Evolutionary conservation across 2,888 invertebrate species (phyloP), one percentile per base, ranked within the genome.

Genomic region (Pristionchus japonicus): DNA sequence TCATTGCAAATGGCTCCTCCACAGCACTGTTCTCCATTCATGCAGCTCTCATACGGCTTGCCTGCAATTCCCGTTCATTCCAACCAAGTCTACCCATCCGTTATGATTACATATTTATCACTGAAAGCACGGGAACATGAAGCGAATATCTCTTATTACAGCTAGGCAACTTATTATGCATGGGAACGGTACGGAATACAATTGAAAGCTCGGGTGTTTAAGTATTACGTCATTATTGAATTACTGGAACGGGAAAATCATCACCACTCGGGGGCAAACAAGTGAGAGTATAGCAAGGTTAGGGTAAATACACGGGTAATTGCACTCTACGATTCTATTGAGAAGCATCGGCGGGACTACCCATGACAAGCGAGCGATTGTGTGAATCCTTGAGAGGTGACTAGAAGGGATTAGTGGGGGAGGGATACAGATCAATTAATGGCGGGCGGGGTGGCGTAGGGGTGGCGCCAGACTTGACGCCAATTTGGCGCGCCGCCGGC

Each of bases 1-100:
- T 87, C 87, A 27, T 88, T 82, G 52, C 89, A 89, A 15, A 49
- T n/a, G 20, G 89, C 34, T 27, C 84, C 87, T 67, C 88, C 88
- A 17, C 70, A 82, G 61, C 89, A 89, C 13, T 74, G 40, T 20
- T 89, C 88, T 37, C 87, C 88, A 23, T 61, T 49, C 23, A 43
- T 23, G 80, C 89, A 89, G 27, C 52, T 47, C 47, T 89, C 87
- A 49, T 87, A 87, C 1, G 89, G 89, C n/a, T 67, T 82, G 31
- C 86, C 88, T 67, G 40, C 23, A 82, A 49, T 2, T 17, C 20
- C 52, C 49, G 52, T 52, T 4, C 31, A 20, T 31, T 49, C 27
- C 9, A 27, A 11, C 80, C 80, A 27, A 57, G 37, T 70, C 1
- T 23, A n/a, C 17, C 15, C 40, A 0, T 20, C n/a, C 20, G 15